phyloP scores from a whole-genome alignment of 2,113 vertebrate genomes.

The Bufo gargarizans region DNA sequence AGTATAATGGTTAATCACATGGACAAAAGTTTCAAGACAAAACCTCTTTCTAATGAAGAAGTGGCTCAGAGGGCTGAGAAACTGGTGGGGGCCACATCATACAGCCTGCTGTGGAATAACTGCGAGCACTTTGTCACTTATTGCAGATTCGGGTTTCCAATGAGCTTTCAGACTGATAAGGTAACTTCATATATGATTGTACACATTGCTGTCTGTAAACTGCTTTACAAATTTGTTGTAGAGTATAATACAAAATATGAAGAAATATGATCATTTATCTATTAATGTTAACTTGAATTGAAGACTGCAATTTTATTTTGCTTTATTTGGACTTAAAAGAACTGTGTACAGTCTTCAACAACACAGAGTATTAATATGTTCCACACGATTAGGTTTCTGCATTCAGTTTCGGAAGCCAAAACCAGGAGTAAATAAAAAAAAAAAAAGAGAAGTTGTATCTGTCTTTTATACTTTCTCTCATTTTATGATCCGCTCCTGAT shows the following conservation, averaged over 20 bases:
- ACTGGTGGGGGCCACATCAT: conserved; percentile 77
- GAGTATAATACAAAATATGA: neutral
- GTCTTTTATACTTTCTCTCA: too few relatives aligned
- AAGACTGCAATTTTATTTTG: too few relatives aligned
- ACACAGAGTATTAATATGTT: neutral
- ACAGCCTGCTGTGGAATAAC: conserved; percentile 95
- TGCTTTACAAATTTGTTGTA: neutral
- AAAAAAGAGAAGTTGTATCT: too few relatives aligned
- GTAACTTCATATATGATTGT: conserved; percentile 66
- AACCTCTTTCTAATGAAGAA: conserved; percentile 75
- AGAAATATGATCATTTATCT: neutral
- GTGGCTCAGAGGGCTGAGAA: conserved; percentile 83
- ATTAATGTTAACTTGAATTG: neutral
- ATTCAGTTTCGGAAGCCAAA: too few relatives aligned
- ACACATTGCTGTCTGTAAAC: neutral
- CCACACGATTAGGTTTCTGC: too few relatives aligned
- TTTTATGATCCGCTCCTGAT: too few relatives aligned
- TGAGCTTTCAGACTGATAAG: conserved; percentile 87
- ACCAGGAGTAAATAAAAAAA: too few relatives aligned
- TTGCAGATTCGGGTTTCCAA: conserved; percentile 84
- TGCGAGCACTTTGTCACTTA: conserved; percentile 93
- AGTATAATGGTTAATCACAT: conserved; percentile 80
- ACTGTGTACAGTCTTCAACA: neutral
- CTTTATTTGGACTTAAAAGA: neutral
- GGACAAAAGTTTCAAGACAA: conserved; percentile 72